phyloP scores from a whole-genome alignment of 1,140 invertebrate genomes.

The Phortica variegata region DNA sequence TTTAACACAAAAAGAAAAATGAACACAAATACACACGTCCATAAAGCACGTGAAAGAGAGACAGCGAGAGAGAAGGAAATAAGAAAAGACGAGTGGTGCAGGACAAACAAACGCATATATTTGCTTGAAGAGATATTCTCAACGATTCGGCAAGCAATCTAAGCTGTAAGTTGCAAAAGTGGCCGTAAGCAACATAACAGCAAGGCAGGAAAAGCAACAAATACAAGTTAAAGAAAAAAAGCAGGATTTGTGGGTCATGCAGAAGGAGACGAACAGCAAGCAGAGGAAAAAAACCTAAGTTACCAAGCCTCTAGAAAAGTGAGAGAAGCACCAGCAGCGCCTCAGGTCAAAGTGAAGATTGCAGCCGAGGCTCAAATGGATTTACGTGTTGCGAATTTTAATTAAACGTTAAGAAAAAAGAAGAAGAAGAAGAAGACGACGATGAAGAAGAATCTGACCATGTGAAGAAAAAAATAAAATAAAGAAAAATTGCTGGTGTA shows the following conservation, averaged over 20 bases:
- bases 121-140: no score
- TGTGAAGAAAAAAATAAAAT: conserved; percentile 18
- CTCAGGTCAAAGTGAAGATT: conserved; percentile 55
- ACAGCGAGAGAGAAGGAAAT: no score
- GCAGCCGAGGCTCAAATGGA: conserved; percentile 53
- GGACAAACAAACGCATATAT: no score
- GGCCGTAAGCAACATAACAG: background rate
- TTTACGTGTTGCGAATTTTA: conserved; percentile 55
- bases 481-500: no score
- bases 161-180: background rate
- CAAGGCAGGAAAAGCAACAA: conserved; percentile 5
- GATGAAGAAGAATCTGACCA: conserved; percentile 21
- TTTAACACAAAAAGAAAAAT: conserved; percentile 39
- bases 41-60: no score
- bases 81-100: no score
- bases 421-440: conserved; percentile 23
- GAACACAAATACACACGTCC: no score
- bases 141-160: no score
- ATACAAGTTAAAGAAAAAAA: conserved; percentile 9
- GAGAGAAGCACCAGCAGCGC: conserved; percentile 24
- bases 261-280: no score
- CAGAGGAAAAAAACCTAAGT: no score
- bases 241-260: no score
- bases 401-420: conserved; percentile 49
- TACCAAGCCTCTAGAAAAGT: no score